Percentiles rank a stretch among this genome's conserved stretches.
These are phyloP conservation scores for Rhinoraja longicauda DNA, from an alignment of 2,797 vertebrate genomes.

Conservation along the genomic window DNA sequence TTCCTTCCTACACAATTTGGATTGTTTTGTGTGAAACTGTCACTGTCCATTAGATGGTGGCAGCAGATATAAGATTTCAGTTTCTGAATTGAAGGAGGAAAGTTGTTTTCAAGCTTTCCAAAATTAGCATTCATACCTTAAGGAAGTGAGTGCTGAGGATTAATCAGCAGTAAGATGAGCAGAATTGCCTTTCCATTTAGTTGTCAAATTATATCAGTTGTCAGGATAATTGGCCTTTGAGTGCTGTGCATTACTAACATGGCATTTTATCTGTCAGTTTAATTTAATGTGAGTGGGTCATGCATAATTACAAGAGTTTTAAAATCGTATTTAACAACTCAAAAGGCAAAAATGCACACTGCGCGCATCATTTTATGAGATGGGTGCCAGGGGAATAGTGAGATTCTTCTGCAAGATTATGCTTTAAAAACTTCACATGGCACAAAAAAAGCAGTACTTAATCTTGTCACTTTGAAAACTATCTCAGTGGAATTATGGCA, in stretches of 20 bases:
- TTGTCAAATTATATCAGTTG: slow-evolving; percentile 50
- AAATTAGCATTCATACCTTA: slow-evolving; percentile 35
- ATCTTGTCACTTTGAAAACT: slow-evolving; percentile 52
- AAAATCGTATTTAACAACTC: slow-evolving; percentile 51
- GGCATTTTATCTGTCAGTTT: slow-evolving; percentile 58
- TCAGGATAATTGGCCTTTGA: slow-evolving; percentile 59
- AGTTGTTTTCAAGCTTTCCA: slow-evolving; percentile 31
- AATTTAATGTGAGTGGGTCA: slow-evolving; percentile 55
- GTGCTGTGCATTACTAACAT: slow-evolving; percentile 59
- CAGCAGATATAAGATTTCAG: background rate
- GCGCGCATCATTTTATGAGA: slow-evolving; percentile 44
- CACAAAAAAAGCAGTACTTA: slow-evolving; percentile 48
- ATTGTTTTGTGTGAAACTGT: background rate
- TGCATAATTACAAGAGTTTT: slow-evolving; percentile 57
- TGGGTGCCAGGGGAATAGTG: slow-evolving; percentile 53
- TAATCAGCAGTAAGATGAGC: slow-evolving; percentile 33
- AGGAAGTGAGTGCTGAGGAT: slow-evolving; percentile 7
- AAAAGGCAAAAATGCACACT: slow-evolving; percentile 48
- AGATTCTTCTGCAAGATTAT: slow-evolving; percentile 52
- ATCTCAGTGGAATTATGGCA: slow-evolving; percentile 50
- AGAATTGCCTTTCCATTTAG: slow-evolving; percentile 32
- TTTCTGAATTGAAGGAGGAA: background rate
- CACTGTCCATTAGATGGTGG: slow-evolving; percentile 7
- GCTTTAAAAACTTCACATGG: slow-evolving; percentile 55
- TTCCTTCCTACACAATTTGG: background rate